phyloP scores from a whole-genome alignment of 2,797 vertebrate species.

The Acanthurus leucopareius region DNA sequence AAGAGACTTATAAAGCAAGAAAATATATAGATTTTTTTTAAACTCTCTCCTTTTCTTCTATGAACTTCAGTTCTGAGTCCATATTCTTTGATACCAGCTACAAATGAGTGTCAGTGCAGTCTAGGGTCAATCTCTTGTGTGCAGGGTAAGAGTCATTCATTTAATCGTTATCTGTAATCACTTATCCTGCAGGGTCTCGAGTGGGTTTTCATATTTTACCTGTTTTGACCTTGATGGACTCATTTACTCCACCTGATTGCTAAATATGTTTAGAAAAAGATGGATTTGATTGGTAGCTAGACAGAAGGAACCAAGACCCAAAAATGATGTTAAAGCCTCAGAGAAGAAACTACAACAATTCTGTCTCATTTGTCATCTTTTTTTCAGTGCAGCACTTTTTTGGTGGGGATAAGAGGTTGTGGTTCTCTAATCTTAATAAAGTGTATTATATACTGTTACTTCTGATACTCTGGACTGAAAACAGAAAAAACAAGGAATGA shows the following conservation, averaged over 20 bases:
- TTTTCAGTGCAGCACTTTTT: not conserved
- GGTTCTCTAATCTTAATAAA: not conserved
- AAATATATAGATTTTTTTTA: not conserved
- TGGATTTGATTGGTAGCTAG: not conserved
- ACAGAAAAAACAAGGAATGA: not conserved
- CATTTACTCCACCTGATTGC: not conserved
- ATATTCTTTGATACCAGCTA: constrained; percentile 11
- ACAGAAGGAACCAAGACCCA: not conserved
- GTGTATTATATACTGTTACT: constrained; percentile 16
- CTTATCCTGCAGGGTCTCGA: too few relatives aligned
- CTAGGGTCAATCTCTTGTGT: not conserved
- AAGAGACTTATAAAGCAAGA: not conserved
- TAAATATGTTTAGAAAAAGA: not conserved
- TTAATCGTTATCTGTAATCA: not conserved
- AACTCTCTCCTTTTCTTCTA: not conserved
- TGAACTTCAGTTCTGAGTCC: constrained; percentile 10
- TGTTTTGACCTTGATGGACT: constrained; percentile 6
- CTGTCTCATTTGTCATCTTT: not conserved
- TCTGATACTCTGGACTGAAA: constrained; percentile 30
- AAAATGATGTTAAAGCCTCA: not conserved
- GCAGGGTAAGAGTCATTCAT: constrained; percentile 19
- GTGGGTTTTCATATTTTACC: constrained; percentile 37
- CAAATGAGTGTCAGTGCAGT: constrained; percentile 31
- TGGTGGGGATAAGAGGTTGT: too few relatives aligned
- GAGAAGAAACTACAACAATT: not conserved